A percentile compares a stretch with the other conserved stretches of the same genome.
These are phyloP conservation scores for Megaceryle maxima DNA, from an alignment of 2,113 vertebrate species.

Conservation along the genomic window DNA sequence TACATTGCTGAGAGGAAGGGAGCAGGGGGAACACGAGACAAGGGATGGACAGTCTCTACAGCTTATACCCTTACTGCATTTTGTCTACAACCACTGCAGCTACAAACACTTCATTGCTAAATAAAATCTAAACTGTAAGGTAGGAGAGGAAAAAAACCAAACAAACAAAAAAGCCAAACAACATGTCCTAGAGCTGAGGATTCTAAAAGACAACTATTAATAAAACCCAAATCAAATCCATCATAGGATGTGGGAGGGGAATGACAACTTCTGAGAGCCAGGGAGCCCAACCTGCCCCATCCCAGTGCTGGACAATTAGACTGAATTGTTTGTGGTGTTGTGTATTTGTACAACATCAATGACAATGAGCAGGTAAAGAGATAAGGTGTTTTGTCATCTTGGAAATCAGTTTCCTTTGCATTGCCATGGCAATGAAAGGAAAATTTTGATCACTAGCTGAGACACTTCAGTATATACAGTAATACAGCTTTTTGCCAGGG, in stretches of 20 bases:
- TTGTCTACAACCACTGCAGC: not conserved
- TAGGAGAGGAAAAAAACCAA: not conserved
- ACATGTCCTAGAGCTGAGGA: not conserved
- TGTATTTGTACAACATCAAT: not conserved
- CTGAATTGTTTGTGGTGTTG: not conserved
- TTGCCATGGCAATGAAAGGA: conserved; percentile 43
- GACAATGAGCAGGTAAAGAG: not conserved
- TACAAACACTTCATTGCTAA: not conserved
- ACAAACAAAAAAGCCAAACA: no score
- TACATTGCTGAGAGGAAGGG: not conserved
- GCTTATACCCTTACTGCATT: not conserved
- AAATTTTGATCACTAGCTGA: conserved; percentile 16
- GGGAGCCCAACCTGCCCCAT: not conserved
- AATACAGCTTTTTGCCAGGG: conserved; percentile 13
- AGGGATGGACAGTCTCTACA: not conserved
- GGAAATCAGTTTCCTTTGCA: conserved; percentile 14
- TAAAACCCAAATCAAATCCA: not conserved
- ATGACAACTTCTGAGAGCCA: not conserved
- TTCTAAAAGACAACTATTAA: not conserved
- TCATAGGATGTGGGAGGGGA: not conserved
- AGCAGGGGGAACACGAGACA: not conserved
- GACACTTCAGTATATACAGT: conserved; percentile 15
- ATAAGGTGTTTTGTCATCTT: not conserved
- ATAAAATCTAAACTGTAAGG: not conserved
- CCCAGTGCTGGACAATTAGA: not conserved